Conservation (phyloP, 1,140 invertebrate genomes). For the Holotrichia oblita region DNA sequence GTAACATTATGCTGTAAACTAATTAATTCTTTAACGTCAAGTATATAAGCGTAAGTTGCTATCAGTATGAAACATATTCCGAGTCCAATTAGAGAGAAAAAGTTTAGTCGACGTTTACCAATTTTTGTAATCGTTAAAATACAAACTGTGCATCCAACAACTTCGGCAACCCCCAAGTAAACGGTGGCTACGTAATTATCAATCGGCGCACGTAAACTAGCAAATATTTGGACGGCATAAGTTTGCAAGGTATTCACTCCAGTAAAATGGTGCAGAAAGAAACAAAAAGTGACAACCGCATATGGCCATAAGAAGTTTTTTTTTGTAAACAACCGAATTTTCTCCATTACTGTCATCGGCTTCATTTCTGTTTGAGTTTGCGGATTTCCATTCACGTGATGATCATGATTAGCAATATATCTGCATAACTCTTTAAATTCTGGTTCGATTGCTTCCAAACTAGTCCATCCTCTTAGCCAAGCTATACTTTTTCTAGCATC, state of each 20-base stretch:
- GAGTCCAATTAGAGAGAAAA: constrained; percentile 71
- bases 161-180: constrained; percentile 72
- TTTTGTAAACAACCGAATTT: constrained; percentile 62
- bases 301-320: constrained; percentile 71
- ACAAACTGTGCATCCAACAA: constrained; percentile 72
- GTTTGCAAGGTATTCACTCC: constrained; percentile 76
- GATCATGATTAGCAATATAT: constrained; percentile 32
- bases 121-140: constrained; percentile 73
- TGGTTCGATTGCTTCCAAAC: constrained; percentile 62
- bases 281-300: constrained; percentile 69
- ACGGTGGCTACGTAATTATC: constrained; percentile 79
- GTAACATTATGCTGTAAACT: constrained; percentile 62
- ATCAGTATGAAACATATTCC: constrained; percentile 70
- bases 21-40: constrained; percentile 52
- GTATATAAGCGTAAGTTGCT: constrained; percentile 65
- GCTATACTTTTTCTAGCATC: constrained; percentile 69
- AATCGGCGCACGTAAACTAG: constrained; percentile 72
- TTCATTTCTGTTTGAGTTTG: neutral
- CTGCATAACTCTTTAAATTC: constrained; percentile 65
- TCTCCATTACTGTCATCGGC: constrained; percentile 40
- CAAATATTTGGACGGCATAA: constrained; percentile 77
- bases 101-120: constrained; percentile 73
- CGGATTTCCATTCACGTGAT: neutral
- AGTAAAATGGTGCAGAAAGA: constrained; percentile 77
- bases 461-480: constrained; percentile 75